Conservation (phyloP, 1,140 invertebrate genomes). For the Heterodera schachtii region DNA sequence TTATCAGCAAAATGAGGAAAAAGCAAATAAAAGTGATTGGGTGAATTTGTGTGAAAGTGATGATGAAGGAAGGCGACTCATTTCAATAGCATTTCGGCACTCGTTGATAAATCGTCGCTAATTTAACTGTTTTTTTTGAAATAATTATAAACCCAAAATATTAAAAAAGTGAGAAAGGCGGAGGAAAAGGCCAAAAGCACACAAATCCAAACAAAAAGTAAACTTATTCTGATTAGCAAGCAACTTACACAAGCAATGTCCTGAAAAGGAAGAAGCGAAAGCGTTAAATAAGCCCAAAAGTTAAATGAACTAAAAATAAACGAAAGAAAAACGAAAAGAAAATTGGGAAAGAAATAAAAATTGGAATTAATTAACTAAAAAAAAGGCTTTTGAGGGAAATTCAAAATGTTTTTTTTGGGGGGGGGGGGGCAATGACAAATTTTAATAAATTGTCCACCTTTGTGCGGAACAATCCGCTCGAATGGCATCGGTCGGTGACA, state of each 20-base stretch:
- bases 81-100: too few relatives aligned
- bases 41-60: not conserved
- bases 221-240: not conserved
- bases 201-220: not conserved
- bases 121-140: not conserved
- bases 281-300: constrained; percentile 34
- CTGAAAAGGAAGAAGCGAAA: constrained; percentile 37
- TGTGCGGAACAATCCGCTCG: constrained; percentile 73
- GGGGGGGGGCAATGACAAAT: not conserved
- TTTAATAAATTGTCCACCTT: constrained; percentile 52
- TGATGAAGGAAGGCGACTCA: not conserved
- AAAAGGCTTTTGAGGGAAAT: too few relatives aligned
- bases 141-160: not conserved
- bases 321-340: constrained; percentile 37
- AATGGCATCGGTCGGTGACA: constrained; percentile 70
- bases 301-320: constrained; percentile 38
- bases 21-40: not conserved
- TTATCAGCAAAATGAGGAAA: too few relatives aligned
- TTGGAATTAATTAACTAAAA: too few relatives aligned
- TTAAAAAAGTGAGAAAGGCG: not conserved
- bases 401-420: not conserved
- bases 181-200: not conserved
- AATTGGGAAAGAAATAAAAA: not conserved
- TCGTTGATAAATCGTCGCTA: too few relatives aligned
- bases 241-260: constrained; percentile 53